Evolutionary conservation across 1,140 invertebrate genomes (phyloP).

Genomic region (Sminthurides bifidus): DNA sequence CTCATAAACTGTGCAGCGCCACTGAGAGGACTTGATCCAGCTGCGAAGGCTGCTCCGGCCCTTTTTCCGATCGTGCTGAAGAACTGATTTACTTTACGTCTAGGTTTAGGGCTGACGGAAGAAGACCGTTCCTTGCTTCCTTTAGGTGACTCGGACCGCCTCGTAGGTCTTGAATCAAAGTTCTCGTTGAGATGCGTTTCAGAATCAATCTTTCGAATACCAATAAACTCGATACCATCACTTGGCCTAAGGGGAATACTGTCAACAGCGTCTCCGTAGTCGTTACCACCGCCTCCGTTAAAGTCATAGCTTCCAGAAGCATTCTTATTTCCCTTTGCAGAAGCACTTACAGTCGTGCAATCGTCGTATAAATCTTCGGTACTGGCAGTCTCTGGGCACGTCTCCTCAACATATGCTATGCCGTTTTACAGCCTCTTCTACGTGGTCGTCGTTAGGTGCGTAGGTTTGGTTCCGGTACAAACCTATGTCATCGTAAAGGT

Average conservation of each 20-base stretch:
- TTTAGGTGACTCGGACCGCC: conserved; percentile 18
- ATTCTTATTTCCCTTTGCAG: not conserved
- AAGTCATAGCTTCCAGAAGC: conserved; percentile 27
- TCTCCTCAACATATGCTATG: too few species aligned
- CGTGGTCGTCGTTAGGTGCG: conserved; percentile 3
- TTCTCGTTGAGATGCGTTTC: conserved; percentile 23
- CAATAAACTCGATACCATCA: conserved; percentile 31
- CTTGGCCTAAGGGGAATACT: conserved; percentile 6
- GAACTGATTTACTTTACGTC: conserved; percentile 31
- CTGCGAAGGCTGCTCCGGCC: conserved; percentile 30
- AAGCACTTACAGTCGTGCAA: conserved; percentile 14
- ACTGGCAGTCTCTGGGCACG: too few species aligned
- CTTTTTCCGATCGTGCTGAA: conserved; percentile 32
- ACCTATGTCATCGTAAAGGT: conserved; percentile 19
- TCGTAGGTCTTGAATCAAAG: not conserved
- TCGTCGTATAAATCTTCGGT: conserved; percentile 31
- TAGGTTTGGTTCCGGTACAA: conserved; percentile 1
- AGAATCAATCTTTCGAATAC: conserved; percentile 29
- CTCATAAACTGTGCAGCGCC: not conserved
- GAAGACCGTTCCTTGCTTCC: conserved; percentile 16
- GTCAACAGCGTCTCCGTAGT: conserved; percentile 13
- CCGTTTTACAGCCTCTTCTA: too few species aligned
- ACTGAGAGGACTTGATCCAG: conserved; percentile 1
- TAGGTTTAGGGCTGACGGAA: conserved; percentile 28
- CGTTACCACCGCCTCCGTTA: conserved; percentile 17